Percentiles rank a stretch among this genome's conserved stretches.
phyloP scores from a whole-genome alignment of 2,888 invertebrate species.

The Diarsia brunnea region DNA sequence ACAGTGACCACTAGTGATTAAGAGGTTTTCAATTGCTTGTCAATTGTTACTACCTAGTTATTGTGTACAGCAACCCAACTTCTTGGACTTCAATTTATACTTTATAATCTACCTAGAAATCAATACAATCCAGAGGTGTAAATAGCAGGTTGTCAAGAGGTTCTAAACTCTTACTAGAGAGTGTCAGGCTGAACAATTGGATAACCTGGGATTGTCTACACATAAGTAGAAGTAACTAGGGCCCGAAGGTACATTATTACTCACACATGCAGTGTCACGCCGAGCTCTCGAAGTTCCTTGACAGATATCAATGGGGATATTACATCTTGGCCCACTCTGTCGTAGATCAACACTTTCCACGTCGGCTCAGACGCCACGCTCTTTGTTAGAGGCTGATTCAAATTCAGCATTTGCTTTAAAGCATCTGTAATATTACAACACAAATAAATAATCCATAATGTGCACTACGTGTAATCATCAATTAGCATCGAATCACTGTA shows the following conservation, averaged over 20 bases:
- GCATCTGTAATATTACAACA: conserved; percentile 92
- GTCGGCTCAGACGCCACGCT: conserved; percentile 95
- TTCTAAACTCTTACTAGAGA: conserved; percentile 13
- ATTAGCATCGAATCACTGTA: conserved; percentile 45
- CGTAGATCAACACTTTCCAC: conserved; percentile 99
- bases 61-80: neutral
- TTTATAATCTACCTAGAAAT: neutral
- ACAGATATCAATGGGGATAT: conserved; percentile 99
- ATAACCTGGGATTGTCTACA: neutral
- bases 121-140: neutral
- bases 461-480: conserved; percentile 57
- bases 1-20: neutral
- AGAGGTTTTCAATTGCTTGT: neutral
- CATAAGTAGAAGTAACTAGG: neutral
- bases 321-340: conserved; percentile 99
- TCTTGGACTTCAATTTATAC: neutral
- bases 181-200: neutral
- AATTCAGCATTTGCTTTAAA: conserved; percentile 98
- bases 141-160: neutral
- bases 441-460: conserved; percentile 49
- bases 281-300: conserved; percentile 98
- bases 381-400: conserved; percentile 95
- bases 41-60: neutral
- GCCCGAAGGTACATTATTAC: conserved; percentile 73
- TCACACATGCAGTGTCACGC: conserved; percentile 99